Conservation (phyloP, 1,140 invertebrate genomes). For the Euura saliciscinereae region DNA sequence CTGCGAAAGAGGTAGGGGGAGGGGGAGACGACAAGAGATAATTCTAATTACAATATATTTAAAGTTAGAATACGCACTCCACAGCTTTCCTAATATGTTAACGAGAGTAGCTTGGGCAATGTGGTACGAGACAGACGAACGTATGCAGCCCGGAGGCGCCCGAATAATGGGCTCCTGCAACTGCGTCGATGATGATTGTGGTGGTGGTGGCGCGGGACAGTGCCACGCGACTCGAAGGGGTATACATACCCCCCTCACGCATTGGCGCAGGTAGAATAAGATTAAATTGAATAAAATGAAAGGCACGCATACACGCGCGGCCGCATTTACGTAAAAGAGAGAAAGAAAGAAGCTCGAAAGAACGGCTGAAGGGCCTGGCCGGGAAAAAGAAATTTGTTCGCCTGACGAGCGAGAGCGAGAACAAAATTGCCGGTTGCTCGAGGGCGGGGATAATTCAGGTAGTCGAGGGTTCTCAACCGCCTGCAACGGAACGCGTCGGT, state of each 20-base stretch:
- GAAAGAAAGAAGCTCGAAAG: not conserved
- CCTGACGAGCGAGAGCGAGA: not conserved
- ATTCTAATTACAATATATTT: too few species aligned
- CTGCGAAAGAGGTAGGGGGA: too few species aligned
- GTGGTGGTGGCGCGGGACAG: not conserved
- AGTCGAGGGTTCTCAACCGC: not conserved
- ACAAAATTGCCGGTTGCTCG: too few species aligned
- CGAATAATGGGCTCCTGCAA: not conserved
- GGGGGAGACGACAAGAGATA: too few species aligned
- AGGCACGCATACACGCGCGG: not conserved
- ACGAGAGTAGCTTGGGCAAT: too few species aligned
- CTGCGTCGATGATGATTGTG: not conserved
- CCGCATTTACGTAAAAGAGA: not conserved
- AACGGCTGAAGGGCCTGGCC: not conserved
- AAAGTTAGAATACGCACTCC: too few species aligned
- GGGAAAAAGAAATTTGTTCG: not conserved
- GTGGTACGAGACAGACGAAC: too few species aligned
- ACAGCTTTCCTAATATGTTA: too few species aligned
- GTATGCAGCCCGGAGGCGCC: too few species aligned
- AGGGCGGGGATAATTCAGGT: conserved; percentile 4
- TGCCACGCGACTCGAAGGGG: not conserved
- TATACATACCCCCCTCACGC: not conserved
- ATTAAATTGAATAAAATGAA: not conserved
- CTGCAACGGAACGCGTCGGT: not conserved
- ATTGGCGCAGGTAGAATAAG: not conserved